Evolutionary conservation across 2,888 invertebrate species (phyloP).

Genomic region (Caradrina clavipalpis): DNA sequence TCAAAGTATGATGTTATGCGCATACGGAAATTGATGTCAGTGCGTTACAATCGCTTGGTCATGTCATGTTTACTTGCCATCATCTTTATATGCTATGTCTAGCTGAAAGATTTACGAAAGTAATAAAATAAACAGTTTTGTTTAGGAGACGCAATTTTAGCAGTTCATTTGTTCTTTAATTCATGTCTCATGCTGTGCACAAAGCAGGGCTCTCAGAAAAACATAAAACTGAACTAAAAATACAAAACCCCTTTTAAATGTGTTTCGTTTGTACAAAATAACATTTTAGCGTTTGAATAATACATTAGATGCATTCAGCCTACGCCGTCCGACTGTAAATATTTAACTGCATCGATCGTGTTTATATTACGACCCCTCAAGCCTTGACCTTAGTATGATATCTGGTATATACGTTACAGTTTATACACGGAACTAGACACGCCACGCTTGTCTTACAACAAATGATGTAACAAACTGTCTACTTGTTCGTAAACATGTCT

Average conservation of each 20-base stretch:
- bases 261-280: neutral
- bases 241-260: neutral
- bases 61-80: neutral
- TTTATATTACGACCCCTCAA: neutral
- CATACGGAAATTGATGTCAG: neutral
- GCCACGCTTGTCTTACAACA: conserved; percentile 5
- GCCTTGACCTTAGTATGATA: conserved; percentile 14
- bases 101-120: too few species aligned
- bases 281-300: neutral
- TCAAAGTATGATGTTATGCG: conserved; percentile 2
- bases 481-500: conserved; percentile 2
- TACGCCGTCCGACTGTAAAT: neutral
- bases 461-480: neutral
- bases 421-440: neutral
- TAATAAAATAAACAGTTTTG: too few species aligned
- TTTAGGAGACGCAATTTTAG: neutral
- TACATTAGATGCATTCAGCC: neutral
- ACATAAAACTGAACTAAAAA: neutral
- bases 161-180: too few species aligned
- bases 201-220: neutral
- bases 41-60: neutral
- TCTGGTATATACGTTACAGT: neutral
- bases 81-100: too few species aligned
- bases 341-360: conserved; percentile 21
- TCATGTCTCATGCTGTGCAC: neutral